A percentile compares a stretch with the other conserved stretches of the same genome.
Conservation (phyloP, 2,113 vertebrate genomes). For the Pachyramphus minor region DNA sequence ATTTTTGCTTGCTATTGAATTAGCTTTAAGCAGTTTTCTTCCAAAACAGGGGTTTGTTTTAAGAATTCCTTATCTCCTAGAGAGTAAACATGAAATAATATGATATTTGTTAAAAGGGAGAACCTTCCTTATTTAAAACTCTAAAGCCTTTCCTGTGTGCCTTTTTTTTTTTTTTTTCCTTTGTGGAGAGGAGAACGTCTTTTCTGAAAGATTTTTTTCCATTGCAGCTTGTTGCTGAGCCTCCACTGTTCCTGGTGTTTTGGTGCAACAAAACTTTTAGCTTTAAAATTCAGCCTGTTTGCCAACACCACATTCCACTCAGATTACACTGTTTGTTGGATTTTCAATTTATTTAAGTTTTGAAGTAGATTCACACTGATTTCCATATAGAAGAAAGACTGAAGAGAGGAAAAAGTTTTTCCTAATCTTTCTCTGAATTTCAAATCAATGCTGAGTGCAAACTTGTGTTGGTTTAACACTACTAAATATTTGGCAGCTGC, state of each 20-base stretch:
- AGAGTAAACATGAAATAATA: background rate
- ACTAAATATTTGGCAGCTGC: background rate
- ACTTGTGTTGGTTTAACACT: background rate
- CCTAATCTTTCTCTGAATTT: background rate
- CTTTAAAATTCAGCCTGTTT: constrained; percentile 23
- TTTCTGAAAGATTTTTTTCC: background rate
- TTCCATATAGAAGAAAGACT: background rate
- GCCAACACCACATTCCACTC: constrained; percentile 29
- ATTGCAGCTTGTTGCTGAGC: background rate
- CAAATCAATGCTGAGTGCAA: background rate
- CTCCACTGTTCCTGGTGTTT: background rate
- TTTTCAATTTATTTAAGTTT: constrained; percentile 19
- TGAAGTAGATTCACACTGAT: background rate
- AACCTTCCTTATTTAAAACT: background rate
- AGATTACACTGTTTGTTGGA: background rate
- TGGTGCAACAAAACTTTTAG: background rate
- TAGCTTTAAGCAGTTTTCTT: background rate
- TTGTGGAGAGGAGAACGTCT: background rate
- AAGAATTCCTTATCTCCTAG: background rate
- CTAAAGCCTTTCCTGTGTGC: background rate
- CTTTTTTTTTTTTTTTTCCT: background rate
- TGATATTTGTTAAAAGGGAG: background rate
- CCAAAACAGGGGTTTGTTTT: background rate
- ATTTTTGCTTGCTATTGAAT: background rate
- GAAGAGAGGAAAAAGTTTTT: background rate